phyloP scores from a whole-genome alignment of 1,140 invertebrate species.

The Aphis gossypii region DNA sequence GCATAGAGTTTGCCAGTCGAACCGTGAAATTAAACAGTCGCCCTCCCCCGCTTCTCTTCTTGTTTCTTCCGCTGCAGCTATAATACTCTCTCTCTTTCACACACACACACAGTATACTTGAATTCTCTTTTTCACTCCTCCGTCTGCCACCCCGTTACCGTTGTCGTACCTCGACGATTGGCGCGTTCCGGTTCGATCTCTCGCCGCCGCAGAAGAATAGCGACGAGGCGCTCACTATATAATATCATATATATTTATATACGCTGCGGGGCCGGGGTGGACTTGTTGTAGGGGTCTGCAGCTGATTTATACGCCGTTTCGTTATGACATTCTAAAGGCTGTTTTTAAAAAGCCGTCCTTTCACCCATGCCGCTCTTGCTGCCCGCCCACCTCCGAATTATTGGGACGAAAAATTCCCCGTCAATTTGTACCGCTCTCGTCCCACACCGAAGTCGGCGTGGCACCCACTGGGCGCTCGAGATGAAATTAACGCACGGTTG shows the following conservation, averaged over 20 bases:
- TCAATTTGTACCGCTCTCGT: background rate
- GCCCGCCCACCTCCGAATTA: background rate
- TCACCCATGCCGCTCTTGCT: background rate
- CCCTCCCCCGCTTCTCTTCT: background rate
- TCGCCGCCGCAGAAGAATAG: slow-evolving; percentile 21
- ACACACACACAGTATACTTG: background rate
- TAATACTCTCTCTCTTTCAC: background rate
- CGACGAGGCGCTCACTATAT: background rate
- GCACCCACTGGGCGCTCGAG: background rate
- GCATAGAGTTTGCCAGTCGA: slow-evolving; percentile 51
- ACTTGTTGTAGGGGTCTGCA: slow-evolving; percentile 28
- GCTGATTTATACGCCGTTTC: slow-evolving; percentile 49
- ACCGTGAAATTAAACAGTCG: slow-evolving; percentile 58
- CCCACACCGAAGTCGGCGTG: background rate
- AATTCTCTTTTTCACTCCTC: background rate
- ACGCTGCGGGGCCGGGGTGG: background rate
- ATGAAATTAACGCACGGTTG: slow-evolving; percentile 13
- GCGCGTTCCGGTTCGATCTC: slow-evolving; percentile 50
- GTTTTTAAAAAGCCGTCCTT: slow-evolving; percentile 27
- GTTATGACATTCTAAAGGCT: slow-evolving; percentile 49
- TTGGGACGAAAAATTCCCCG: slow-evolving; percentile 35
- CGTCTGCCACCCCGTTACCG: background rate
- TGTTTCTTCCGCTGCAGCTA: background rate
- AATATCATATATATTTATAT: background rate
- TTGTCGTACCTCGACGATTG: slow-evolving; percentile 19